Evolutionary conservation across 2,888 invertebrate species (phyloP).

Genomic region (Idaea biselata): DNA sequence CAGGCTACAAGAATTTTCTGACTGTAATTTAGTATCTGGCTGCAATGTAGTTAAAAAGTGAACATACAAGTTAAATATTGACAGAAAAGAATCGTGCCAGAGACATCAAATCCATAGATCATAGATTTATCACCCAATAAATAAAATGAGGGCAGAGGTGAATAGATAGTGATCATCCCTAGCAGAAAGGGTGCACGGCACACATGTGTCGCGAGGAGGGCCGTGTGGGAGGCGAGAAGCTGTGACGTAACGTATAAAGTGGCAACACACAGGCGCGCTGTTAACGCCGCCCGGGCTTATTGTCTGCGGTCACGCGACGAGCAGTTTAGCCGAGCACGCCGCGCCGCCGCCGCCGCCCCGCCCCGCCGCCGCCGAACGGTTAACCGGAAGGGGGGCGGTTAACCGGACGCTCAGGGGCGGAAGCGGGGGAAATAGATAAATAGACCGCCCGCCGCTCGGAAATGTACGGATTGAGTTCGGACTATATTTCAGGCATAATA

Average conservation of each 20-base stretch:
- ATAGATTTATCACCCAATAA: slow-evolving; percentile 23
- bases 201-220: slow-evolving; percentile 30
- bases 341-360: slow-evolving; percentile 46
- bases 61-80: background rate
- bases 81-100: background rate
- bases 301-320: slow-evolving; percentile 81
- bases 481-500: slow-evolving; percentile 80
- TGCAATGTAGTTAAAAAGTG: background rate
- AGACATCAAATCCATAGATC: background rate
- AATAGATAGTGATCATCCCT: slow-evolving; percentile 25
- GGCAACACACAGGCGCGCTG: slow-evolving; percentile 80
- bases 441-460: slow-evolving; percentile 79
- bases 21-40: background rate
- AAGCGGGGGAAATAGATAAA: slow-evolving; percentile 81
- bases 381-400: slow-evolving; percentile 81
- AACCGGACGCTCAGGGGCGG: slow-evolving; percentile 79
- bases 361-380: slow-evolving; percentile 69
- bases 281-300: slow-evolving; percentile 79
- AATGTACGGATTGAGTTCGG: slow-evolving; percentile 80
- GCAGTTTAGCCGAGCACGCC: slow-evolving; percentile 79
- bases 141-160: slow-evolving; percentile 20
- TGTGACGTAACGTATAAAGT: slow-evolving; percentile 77
- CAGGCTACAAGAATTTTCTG: no score
- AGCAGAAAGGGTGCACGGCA: slow-evolving; percentile 18
- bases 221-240: slow-evolving; percentile 34